Conservation (phyloP, 2,888 invertebrate genomes). For the Eristalis tenax region DNA sequence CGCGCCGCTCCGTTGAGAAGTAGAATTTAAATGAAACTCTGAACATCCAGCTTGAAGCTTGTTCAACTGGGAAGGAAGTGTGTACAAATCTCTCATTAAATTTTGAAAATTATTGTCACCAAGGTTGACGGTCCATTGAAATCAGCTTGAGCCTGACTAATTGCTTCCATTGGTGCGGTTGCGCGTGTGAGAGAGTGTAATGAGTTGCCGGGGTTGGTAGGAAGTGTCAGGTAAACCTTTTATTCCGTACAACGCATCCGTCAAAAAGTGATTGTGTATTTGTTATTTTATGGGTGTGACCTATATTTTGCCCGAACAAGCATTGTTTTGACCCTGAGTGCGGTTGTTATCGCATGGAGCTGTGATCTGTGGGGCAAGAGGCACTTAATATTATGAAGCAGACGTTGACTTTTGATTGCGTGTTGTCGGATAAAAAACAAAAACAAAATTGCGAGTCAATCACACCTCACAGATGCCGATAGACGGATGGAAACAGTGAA, state of each 20-base stretch:
- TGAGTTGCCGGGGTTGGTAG: not conserved
- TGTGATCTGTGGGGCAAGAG: conserved; percentile 21
- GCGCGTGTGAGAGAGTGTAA: not conserved
- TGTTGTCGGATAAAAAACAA: not conserved
- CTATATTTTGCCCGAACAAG: conserved; percentile 13
- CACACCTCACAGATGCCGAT: too few relatives aligned
- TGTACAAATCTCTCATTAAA: conserved; percentile 24
- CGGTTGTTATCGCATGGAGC: not conserved
- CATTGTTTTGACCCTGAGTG: conserved; percentile 28
- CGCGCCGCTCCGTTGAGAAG: not conserved
- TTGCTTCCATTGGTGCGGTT: conserved; percentile 15
- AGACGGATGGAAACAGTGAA: not conserved
- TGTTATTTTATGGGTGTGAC: conserved; percentile 31
- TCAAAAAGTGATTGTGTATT: not conserved
- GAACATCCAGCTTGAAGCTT: not conserved
- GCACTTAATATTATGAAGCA: conserved; percentile 7
- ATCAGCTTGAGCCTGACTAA: conserved; percentile 21
- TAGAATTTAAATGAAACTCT: not conserved
- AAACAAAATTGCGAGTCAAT: too few relatives aligned
- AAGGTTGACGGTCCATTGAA: conserved; percentile 48
- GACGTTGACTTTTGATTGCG: not conserved
- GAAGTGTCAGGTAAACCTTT: conserved; percentile 24
- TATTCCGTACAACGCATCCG: not conserved
- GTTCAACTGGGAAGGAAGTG: not conserved
- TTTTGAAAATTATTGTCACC: conserved; percentile 18